Conservation (phyloP, 1,140 invertebrate species). For the Piezodorus guildinii region DNA sequence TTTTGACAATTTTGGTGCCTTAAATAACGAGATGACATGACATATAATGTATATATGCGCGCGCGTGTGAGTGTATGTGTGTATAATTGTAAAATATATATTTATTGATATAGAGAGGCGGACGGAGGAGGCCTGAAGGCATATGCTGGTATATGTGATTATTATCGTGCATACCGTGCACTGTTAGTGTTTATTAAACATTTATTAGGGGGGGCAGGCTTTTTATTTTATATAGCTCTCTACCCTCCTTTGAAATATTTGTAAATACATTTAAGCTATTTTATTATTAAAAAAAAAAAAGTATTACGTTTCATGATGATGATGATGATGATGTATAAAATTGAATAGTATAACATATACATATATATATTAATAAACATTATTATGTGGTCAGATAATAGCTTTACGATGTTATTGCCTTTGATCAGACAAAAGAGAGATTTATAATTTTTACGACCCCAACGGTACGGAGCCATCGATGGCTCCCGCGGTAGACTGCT, state of each 20-base stretch:
- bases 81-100: background rate
- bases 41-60: background rate
- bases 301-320: background rate
- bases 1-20: slow-evolving; percentile 15
- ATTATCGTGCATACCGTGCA: slow-evolving; percentile 1
- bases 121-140: background rate
- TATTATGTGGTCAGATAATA: background rate
- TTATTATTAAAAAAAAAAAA: slow-evolving; percentile 3
- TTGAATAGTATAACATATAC: slow-evolving; percentile 7
- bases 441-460: background rate
- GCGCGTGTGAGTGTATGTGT: background rate
- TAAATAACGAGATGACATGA: background rate
- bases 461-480: no score
- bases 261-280: slow-evolving; percentile 14
- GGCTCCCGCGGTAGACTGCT: no score
- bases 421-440: slow-evolving; percentile 2
- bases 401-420: background rate
- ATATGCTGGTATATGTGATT: slow-evolving; percentile 9
- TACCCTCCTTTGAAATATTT: slow-evolving; percentile 7
- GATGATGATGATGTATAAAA: no score
- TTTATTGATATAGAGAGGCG: background rate
- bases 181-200: background rate
- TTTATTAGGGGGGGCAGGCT: slow-evolving; percentile 5
- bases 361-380: slow-evolving; percentile 10
- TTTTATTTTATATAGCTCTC: slow-evolving; percentile 14